These are phyloP conservation scores for Poicephalus gulielmi DNA, from an alignment of 2,113 vertebrate genomes.

Conservation along the genomic window DNA sequence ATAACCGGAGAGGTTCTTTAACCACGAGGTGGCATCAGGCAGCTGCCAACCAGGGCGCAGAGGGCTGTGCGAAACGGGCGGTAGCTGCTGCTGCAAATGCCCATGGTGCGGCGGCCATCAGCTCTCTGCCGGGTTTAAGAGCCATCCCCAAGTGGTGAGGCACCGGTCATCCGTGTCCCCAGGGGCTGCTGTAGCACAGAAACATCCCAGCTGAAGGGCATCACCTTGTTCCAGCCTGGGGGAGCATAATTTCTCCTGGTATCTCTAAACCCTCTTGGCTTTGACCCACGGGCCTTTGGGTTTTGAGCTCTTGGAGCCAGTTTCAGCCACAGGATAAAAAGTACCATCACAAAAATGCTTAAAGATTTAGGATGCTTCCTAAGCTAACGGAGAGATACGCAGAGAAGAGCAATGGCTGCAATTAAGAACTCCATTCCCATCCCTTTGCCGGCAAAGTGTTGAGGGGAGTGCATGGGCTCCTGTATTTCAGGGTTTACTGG, in stretches of 20 bases:
- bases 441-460: rapidly evolving
- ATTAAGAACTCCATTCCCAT: neutral
- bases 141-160: neutral
- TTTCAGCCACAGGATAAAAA: neutral
- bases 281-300: neutral
- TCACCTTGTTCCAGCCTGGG: neutral
- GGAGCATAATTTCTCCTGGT: rapidly evolving
- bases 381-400: too few relatives aligned
- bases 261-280: neutral
- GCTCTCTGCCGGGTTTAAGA: rapidly evolving
- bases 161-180: rapidly evolving
- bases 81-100: neutral
- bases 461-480: rapidly evolving
- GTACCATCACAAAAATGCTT: neutral
- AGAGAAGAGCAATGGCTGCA: neutral
- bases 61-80: rapidly evolving
- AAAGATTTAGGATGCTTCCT: neutral
- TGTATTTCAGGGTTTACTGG: too few relatives aligned
- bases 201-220: rapidly evolving
- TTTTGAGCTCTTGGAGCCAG: neutral
- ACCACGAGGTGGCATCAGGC: slow-evolving; percentile 47
- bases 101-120: rapidly evolving
- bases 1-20: neutral
- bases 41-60: neutral
- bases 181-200: neutral